Conservation (phyloP, 2,797 vertebrate genomes). For the Argya squamiceps region DNA sequence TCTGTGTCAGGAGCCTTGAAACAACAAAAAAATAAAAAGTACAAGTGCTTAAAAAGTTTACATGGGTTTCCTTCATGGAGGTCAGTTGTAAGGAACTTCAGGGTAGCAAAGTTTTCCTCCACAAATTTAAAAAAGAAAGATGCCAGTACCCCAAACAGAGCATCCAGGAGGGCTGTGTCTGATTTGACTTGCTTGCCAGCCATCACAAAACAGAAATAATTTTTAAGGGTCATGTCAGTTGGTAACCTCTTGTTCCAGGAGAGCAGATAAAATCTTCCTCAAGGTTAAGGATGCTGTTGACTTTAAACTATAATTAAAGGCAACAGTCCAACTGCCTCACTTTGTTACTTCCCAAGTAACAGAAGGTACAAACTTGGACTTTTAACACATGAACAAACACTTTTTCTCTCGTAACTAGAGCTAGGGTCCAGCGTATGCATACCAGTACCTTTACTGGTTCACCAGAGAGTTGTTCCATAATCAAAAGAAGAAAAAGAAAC, state of each 20-base stretch:
- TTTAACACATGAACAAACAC: neutral
- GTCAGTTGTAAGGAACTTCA: neutral
- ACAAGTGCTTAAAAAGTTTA: neutral
- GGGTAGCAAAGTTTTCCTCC: neutral
- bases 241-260: conserved; percentile 50
- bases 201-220: conserved; percentile 22
- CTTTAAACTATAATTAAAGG: conserved; percentile 71
- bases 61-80: neutral
- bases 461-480: neutral
- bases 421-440: neutral
- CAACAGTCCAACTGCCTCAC: neutral
- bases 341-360: conserved; percentile 18
- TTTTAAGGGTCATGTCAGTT: conserved; percentile 40
- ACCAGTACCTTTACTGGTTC: neutral
- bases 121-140: neutral
- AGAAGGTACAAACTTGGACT: conserved; percentile 32
- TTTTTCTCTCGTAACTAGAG: neutral
- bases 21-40: neutral
- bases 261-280: conserved; percentile 61
- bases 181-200: neutral
- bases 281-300: conserved; percentile 60
- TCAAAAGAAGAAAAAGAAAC: neutral
- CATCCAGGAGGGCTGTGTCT: neutral
- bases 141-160: neutral
- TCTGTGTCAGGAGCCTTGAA: neutral